These are phyloP conservation scores for Channallabes apus DNA, from an alignment of 2,797 vertebrate genomes.

Conservation along the genomic window DNA sequence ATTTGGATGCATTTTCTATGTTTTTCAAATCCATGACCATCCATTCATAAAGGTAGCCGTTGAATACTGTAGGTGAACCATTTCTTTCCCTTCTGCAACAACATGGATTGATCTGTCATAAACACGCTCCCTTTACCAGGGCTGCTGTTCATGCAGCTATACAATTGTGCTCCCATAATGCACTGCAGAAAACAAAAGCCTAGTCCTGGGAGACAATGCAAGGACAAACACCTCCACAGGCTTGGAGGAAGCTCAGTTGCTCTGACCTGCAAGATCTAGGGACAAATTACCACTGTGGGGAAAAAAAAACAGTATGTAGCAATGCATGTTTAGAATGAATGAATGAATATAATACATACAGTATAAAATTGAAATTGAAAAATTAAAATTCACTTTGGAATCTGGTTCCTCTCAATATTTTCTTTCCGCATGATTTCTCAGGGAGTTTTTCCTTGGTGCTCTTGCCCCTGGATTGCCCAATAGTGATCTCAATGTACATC, in stretches of 20 bases:
- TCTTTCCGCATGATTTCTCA: not conserved
- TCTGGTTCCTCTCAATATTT: not conserved
- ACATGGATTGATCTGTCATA: not conserved
- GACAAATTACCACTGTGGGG: not conserved
- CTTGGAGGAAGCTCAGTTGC: not conserved
- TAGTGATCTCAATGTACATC: not conserved
- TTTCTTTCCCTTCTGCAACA: not conserved
- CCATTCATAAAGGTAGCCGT: not conserved
- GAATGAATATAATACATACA: not conserved
- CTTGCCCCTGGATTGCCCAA: not conserved
- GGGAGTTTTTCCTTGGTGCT: not conserved
- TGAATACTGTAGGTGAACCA: not conserved
- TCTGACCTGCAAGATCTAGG: not conserved
- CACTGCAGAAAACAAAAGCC: slow-evolving; percentile 4
- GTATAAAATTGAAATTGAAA: not conserved
- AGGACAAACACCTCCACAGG: not conserved
- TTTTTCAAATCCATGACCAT: not conserved
- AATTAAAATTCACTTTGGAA: too few relatives aligned
- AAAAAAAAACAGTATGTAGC: not conserved
- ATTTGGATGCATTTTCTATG: not conserved
- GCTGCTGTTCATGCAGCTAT: not conserved
- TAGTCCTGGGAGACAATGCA: not conserved
- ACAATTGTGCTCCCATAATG: not conserved
- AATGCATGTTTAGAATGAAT: not conserved
- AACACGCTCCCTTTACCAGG: not conserved